Base-by-base conservation (phyloP, 1,140 invertebrate species). In the Neodiprion virginianus region DNA sequence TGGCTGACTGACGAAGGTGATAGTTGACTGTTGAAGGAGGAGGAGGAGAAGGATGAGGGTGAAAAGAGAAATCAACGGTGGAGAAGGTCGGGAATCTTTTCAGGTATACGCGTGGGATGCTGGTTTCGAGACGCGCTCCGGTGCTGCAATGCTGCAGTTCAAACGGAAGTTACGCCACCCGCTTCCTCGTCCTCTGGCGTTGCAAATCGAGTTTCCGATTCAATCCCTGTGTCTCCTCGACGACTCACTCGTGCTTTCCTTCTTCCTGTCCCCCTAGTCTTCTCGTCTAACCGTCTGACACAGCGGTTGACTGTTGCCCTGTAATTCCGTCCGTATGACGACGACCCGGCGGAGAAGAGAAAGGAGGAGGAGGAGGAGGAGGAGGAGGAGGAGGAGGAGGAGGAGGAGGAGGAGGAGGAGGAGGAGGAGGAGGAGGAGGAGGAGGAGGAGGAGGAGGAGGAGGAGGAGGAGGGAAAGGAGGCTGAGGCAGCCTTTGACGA, bases 231-330 rank as follows among this genome's bases (percentile, higher is more conserved):
- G 12, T 1, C 61, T 14, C 61, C 12, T 65, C 12, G 68, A 50
- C 69, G 49, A 11, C 48, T 28, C 10, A 1, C 12, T 67, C 12
- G 65, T 21, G 67, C 68, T n/a, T 47, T 70, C 8, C 61, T 65
- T 65, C 40, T 65, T 65, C 40, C 48, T 70, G 65, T 61, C 49
- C 69, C 74, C 75, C 67, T 69, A 10, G 69, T 48, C 48, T 72
- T 75, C 72, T 77, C 75, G 48, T 75, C 72, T 72, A 28, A 7
- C 47, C 67, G 48, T 71, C 72, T 50, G 70, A 53, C 79, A 74
- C 53, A 72, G 71, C 71, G 40, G 66, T 75, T 76, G 50, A 61
- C 61, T 74, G 75, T 53, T 40, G 49, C 48, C 68, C 73, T 74
- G 67, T 70, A 69, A 21, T 50, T 47, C n/a, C 28, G 71, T 40